Conservation (phyloP, 2,113 vertebrate species). For the Psilopogon haemacephalus region DNA sequence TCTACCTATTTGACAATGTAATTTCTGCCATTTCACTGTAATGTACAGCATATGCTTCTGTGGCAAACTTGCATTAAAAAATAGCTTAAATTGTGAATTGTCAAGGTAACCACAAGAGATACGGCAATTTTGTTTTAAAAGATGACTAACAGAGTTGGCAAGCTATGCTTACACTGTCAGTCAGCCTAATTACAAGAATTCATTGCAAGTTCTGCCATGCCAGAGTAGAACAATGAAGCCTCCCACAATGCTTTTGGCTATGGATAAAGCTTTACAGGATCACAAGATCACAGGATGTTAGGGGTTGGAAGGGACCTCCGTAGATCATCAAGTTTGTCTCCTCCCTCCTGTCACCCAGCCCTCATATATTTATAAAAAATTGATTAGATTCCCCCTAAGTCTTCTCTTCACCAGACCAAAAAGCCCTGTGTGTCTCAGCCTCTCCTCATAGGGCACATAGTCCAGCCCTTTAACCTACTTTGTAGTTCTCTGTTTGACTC, state of each 20-base stretch:
- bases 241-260: neutral
- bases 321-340: no score
- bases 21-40: neutral
- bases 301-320: no score
- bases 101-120: conserved; percentile 11
- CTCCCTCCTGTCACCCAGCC: no score
- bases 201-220: neutral
- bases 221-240: neutral
- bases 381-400: no score
- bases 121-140: neutral
- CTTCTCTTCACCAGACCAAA: no score
- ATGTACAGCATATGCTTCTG: neutral
- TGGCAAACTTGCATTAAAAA: neutral
- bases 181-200: conserved; percentile 5
- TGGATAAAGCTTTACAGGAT: neutral
- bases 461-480: no score
- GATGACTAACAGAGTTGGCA: neutral
- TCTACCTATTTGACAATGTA: neutral
- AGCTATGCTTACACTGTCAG: neutral
- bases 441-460: no score
- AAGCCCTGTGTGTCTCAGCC: no score
- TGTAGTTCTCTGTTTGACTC: no score
- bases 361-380: no score
- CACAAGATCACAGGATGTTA: neutral
- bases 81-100: neutral